phyloP scores from a whole-genome alignment of 2,797 vertebrate species.

The Phylloscopus collybita region DNA sequence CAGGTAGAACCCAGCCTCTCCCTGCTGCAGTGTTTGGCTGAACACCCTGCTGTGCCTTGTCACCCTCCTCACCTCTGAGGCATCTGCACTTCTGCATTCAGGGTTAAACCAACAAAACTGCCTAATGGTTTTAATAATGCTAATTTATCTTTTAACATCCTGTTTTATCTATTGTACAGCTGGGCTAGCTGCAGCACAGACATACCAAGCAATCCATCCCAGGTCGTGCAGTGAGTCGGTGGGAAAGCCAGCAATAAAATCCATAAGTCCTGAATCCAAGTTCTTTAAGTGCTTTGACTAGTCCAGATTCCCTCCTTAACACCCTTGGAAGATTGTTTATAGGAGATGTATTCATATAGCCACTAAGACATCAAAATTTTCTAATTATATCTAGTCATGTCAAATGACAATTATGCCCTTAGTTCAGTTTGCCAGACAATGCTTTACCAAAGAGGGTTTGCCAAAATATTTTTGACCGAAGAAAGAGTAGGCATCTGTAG shows the following conservation, averaged over 20 bases:
- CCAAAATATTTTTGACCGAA: slow-evolving; percentile 80
- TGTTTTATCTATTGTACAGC: slow-evolving; percentile 7
- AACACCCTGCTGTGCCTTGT: background rate
- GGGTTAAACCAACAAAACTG: background rate
- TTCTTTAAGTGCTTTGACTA: slow-evolving; percentile 68
- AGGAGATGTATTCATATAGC: slow-evolving; percentile 78
- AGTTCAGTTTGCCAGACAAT: slow-evolving; percentile 76
- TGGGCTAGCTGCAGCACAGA: background rate
- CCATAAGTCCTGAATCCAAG: slow-evolving; percentile 60
- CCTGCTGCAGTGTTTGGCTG: background rate
- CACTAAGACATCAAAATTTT: slow-evolving; percentile 80
- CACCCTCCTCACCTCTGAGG: background rate
- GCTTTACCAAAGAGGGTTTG: slow-evolving; percentile 74
- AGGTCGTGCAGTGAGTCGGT: slow-evolving; percentile 13
- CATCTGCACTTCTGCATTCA: background rate
- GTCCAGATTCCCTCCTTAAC: slow-evolving; percentile 71
- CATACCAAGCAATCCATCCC: slow-evolving; percentile 48
- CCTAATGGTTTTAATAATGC: background rate
- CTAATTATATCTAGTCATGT: slow-evolving; percentile 83
- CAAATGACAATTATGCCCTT: slow-evolving; percentile 81
- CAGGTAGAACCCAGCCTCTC: background rate
- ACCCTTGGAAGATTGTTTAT: slow-evolving; percentile 78
- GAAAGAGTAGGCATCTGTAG: slow-evolving; percentile 78
- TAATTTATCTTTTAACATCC: background rate
- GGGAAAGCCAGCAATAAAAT: slow-evolving; percentile 60